Conservation (phyloP, 2,113 vertebrate genomes). For the Alces alces region DNA sequence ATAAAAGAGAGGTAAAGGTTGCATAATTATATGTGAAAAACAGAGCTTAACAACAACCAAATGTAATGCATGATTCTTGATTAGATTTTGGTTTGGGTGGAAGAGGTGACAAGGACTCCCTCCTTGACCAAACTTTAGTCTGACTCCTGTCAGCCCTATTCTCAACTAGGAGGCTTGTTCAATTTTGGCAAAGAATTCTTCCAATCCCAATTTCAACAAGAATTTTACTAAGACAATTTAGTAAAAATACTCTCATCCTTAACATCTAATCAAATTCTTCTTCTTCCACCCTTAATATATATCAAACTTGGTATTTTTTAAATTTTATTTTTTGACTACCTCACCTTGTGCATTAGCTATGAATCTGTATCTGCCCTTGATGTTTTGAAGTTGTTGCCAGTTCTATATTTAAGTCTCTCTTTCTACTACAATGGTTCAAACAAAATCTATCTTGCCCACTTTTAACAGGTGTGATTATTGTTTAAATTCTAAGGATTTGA, state of each 20-base stretch:
- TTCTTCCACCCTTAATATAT: neutral
- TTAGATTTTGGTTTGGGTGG: neutral
- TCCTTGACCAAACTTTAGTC: neutral
- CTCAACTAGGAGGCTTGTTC: neutral
- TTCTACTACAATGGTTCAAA: neutral
- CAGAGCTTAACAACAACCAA: neutral
- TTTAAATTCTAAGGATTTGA: neutral
- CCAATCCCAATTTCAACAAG: neutral
- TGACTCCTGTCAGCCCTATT: neutral
- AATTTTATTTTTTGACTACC: neutral
- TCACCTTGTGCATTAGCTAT: neutral
- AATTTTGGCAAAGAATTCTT: neutral
- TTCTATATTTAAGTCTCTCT: neutral
- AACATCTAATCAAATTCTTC: neutral
- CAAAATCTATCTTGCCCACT: neutral
- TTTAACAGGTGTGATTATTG: neutral
- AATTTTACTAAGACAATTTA: neutral
- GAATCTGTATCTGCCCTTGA: neutral
- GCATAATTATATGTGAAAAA: neutral
- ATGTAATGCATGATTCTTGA: neutral
- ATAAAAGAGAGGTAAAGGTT: neutral
- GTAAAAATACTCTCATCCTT: neutral
- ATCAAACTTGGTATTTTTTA: neutral
- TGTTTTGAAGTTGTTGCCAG: neutral
- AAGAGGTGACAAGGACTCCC: neutral